Evolutionary conservation across 2,113 vertebrate species (phyloP), one percentile per base, ranked within the genome.

Genomic region (Furnarius figulus): DNA sequence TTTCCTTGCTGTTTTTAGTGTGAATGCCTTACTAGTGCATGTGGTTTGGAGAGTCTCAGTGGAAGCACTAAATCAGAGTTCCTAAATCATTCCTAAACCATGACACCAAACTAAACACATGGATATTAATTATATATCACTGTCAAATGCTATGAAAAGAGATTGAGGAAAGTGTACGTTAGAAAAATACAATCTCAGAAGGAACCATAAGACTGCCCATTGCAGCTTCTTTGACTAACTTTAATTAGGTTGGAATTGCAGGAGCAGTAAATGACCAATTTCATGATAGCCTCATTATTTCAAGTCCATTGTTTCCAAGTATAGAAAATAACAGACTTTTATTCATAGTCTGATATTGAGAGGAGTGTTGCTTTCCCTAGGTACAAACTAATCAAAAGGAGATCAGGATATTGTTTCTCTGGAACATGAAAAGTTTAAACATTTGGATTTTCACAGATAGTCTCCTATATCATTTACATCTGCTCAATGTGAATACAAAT

Each of bases 151-250:
- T 56, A 89, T 30, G 58, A 87, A 92, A 84, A 79, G 25, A 84
- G 7, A 52, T 76, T 90, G 31, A 90, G 67, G 30, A 25, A 78
- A 93, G 73, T 39, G 33, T 53, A 88, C 44, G 35, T 56, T 81
- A 73, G 61, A 96, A 95, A 95, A 94, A 84, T 9, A 65, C 27
- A 40, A 17, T 94, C 79, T 74, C 71, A 91, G 78, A 94, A 82
- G 75, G 75, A 95, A 92, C 19, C 67, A 33, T 59, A 72, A 75
- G n/a, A 70, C 55, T 76, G 49, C 25, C 56, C 71, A 63, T 89
- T 92, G 71, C 77, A 87, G 63, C 58, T 91, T 94, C 77, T 84
- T 85, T 78, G 79, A 91, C 81, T 97, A 93, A 85, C 66, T 89
- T 96, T 92, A 94, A 93, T 91, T 90, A 95, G 65, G 47, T 82